Base-by-base conservation (phyloP, 1,140 invertebrate genomes). In the Orius insidiosus region DNA sequence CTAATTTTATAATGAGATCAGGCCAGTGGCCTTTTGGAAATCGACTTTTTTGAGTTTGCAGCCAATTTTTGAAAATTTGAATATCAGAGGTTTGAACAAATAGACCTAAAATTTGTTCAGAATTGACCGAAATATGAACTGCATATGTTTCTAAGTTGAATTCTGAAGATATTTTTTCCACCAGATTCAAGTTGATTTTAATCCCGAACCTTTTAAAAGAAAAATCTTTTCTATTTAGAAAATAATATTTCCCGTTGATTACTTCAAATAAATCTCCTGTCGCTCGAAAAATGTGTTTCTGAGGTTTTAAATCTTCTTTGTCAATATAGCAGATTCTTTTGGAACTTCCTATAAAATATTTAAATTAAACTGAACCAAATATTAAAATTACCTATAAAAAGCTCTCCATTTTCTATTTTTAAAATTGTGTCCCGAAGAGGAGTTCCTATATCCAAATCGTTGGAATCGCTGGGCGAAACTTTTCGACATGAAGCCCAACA, bases 401-500 rank as follows among this genome's bases (percentile, higher is more conserved):
- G 24, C 7, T 24, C 24, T 4, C 24, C 24, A 24, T 24, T 24
- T 24, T 24, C 24, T 24, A 24, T 24, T 24, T 24, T 24, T 7
- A 24, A 24, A 4, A 24, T 24, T 7, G 24, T 24, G 3, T 24
- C 24, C 7, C 7, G 24, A 24, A 24, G 24, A 24, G 24, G 24
- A 24, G 24, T 4, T 24, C 24, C 24, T 4, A 24, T 24, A 24
- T 24, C 24, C 24, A 24, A 24, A 24, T 24, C 24, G 7, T 24
- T 24, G 24, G 3, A 24, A 24, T 24, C 7, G 7, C 24, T 24
- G 7, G 24, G 24, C 24, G 3, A 24, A 24, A 83, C 59, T 64
- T 73, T 62, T 41, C 68, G 62, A 35, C 72, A 66, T 54, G 74
- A 75, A 1, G 83, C 75, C 85, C 84, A 88, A 59, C 80, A 84